These are phyloP conservation scores for Octodon degus DNA, from an alignment of 2,113 vertebrate genomes.

Conservation along the genomic window DNA sequence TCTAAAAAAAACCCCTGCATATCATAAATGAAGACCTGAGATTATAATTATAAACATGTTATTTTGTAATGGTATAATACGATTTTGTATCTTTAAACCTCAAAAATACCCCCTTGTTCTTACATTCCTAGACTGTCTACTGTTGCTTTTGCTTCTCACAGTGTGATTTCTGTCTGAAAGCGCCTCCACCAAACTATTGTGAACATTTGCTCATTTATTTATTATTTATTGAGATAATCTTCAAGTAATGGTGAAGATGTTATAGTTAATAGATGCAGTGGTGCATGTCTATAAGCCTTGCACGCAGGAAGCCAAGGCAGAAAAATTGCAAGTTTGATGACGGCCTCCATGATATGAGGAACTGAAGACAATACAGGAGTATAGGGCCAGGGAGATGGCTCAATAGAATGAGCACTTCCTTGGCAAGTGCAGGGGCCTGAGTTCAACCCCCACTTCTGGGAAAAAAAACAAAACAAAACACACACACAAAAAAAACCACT, in stretches of 20 bases:
- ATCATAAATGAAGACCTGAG: conserved; percentile 3
- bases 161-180: neutral
- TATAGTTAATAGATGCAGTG: neutral
- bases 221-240: neutral
- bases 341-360: no score
- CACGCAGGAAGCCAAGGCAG: neutral
- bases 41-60: neutral
- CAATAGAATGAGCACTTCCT: no score
- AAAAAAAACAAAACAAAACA: no score
- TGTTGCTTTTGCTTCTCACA: neutral
- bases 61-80: neutral
- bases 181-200: neutral
- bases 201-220: neutral
- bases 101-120: neutral
- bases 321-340: neutral
- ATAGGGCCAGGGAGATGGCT: neutral
- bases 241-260: neutral
- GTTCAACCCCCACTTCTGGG: no score
- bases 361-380: neutral
- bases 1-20: neutral
- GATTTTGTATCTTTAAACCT: neutral
- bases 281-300: neutral
- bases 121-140: neutral
- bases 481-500: no score
- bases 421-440: no score